Percentiles rank a stretch among this genome's conserved stretches.
phyloP scores from a whole-genome alignment of 2,888 invertebrate species.

The Chrysopilus asiliformis region DNA sequence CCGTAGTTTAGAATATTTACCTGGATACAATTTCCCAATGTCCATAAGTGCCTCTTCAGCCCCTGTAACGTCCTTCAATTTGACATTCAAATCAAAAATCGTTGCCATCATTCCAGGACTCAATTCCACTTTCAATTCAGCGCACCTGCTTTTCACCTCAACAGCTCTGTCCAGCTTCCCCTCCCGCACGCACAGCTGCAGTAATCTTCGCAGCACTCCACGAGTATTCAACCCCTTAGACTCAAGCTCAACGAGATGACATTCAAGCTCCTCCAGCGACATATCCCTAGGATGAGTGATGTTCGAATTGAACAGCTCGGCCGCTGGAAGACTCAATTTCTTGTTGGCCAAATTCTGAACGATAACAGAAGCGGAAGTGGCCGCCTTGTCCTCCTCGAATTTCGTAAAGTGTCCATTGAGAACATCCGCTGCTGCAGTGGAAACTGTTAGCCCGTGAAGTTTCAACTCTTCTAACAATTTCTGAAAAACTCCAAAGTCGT shows the following conservation, averaged over 20 bases:
- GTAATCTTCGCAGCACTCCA: conserved; percentile 47
- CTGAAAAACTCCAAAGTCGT: conserved; percentile 34
- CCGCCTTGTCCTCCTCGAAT: conserved; percentile 9
- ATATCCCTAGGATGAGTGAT: conserved; percentile 47
- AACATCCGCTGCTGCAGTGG: conserved; percentile 37
- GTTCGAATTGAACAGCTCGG: conserved; percentile 23
- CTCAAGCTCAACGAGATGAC: conserved; percentile 51
- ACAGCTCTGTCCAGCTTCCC: conserved; percentile 43
- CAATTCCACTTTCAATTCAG: conserved; percentile 39
- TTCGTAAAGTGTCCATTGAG: conserved; percentile 29
- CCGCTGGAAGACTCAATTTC: conserved; percentile 30
- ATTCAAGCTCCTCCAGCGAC: conserved; percentile 46
- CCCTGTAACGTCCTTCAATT: conserved; percentile 40
- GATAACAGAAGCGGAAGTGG: conserved; percentile 4
- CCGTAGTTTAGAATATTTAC: conserved; percentile 18
- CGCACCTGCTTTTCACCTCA: conserved; percentile 42
- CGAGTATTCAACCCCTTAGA: conserved; percentile 51
- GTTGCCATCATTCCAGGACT: conserved; percentile 54
- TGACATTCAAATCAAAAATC: conserved; percentile 47
- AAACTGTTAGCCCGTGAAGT: conserved; percentile 32
- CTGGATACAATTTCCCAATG: conserved; percentile 39
- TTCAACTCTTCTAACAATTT: conserved; percentile 36
- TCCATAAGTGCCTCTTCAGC: conserved; percentile 42
- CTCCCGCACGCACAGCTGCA: conserved; percentile 44
- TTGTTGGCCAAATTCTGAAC: conserved; percentile 36